A percentile compares a stretch with the other conserved stretches of the same genome.
Conservation (phyloP, 2,113 vertebrate genomes). For the Entomyzon cyanotis region DNA sequence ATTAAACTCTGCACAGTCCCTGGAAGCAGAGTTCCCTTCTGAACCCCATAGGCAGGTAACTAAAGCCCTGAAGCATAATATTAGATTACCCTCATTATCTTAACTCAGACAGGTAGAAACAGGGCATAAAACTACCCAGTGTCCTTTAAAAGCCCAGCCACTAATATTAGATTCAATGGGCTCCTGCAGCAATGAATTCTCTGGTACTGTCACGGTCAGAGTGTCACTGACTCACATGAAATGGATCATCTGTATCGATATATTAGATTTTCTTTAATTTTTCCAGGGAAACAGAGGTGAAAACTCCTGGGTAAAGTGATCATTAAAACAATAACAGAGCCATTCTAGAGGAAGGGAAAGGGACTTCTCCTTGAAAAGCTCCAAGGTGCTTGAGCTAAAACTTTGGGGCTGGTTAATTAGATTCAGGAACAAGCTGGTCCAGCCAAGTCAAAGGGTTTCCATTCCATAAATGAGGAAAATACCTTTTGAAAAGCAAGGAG, state of each 20-base stretch:
- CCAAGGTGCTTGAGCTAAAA: background rate
- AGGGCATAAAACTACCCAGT: background rate
- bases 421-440: background rate
- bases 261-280: slow-evolving; percentile 24
- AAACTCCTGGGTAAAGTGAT: background rate
- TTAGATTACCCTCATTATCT: slow-evolving; percentile 51
- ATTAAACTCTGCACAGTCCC: slow-evolving; percentile 31
- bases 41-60: slow-evolving; percentile 7
- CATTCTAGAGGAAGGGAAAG: background rate
- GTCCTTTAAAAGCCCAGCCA: background rate
- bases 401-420: background rate
- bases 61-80: slow-evolving; percentile 37
- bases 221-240: background rate
- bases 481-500: background rate
- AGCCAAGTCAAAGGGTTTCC: background rate
- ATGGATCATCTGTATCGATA: slow-evolving; percentile 16
- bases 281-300: slow-evolving; percentile 28
- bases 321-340: slow-evolving; percentile 12
- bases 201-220: background rate
- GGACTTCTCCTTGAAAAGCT: background rate
- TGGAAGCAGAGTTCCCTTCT: slow-evolving; percentile 9
- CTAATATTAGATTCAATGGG: background rate
- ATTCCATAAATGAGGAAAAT: background rate
- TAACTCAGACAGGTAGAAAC: slow-evolving; percentile 22
- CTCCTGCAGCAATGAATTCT: slow-evolving; percentile 19